Evolutionary conservation across 2,888 invertebrate genomes (phyloP).

Genomic region (Pristionchus exspectatus): DNA sequence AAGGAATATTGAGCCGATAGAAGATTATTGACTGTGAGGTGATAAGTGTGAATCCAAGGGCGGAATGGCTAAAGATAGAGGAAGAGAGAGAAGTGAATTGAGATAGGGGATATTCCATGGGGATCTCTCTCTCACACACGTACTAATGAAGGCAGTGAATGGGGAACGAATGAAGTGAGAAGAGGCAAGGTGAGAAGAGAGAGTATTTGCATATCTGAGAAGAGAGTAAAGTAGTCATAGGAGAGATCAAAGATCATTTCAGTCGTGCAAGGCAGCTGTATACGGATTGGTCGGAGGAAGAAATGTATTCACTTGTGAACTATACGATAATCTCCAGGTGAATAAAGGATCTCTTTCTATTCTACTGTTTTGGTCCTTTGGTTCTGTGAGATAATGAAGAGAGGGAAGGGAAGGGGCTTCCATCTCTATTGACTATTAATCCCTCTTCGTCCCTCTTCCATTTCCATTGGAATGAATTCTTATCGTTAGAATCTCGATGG

Average conservation of each 20-base stretch:
- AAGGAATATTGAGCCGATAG: background rate
- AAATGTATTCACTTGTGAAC: conserved; percentile 77
- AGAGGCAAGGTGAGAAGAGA: conserved; percentile 15
- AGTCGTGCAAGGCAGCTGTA: conserved; percentile 75
- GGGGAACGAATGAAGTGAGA: conserved; percentile 8
- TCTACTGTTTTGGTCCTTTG: background rate
- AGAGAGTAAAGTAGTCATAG: background rate
- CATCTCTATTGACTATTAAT: background rate
- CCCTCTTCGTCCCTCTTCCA: background rate
- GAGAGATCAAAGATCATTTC: conserved; percentile 56
- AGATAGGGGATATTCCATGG: background rate
- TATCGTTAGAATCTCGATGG: conserved; percentile 35
- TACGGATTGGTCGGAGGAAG: conserved; percentile 77
- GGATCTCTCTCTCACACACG: conserved; percentile 2
- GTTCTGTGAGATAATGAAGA: background rate
- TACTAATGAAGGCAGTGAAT: conserved; percentile 32
- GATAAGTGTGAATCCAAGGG: background rate
- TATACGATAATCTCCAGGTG: conserved; percentile 69
- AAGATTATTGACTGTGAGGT: background rate
- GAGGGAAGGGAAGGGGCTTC: background rate
- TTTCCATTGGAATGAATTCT: conserved; percentile 7
- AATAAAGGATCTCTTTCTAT: background rate
- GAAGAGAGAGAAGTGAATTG: background rate
- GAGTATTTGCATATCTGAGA: background rate
- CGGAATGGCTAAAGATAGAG: background rate